Evolutionary conservation across 2,113 vertebrate species (phyloP), one percentile per base, ranked within the genome.

Genomic region (Apodemus speciosus): DNA sequence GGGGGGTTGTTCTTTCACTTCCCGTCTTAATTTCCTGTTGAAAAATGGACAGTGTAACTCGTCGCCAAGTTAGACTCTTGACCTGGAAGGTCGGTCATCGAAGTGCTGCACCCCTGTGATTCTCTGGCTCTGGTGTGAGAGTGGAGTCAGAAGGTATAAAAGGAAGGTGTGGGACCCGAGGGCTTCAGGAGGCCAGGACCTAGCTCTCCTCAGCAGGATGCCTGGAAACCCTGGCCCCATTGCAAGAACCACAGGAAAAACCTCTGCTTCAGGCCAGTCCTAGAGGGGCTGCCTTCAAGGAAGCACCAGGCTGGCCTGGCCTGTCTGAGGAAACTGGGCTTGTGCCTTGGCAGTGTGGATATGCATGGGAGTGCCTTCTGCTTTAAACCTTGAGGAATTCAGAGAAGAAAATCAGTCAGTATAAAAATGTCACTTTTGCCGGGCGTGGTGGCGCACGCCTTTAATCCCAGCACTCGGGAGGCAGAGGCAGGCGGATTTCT

Each of bases 51-150:
- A n/a, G 40, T 71, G 40, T 32, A 30, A 15, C 27, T 62, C 2
- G 0, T 38, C 18, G 7, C 84, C 30, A 23, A 86, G 8, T 72
- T 4, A 18, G 0, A 2, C 18, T 6, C 38, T 27, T 27, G 53
- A 18, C 27, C 38, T 46, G 13, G 76, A 23, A 40, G 56, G 27
- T 40, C 46, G 2, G 27, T 40, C 46, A 2, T 32, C 21, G 16
- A 46, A 0, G 23, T 5, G 0, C 6, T 3, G 2, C 30, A 15
- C 43, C 1, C 2, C 43, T 16, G 32, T 25, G 76, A 3, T 10
- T 35, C 16, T 35, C 6, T 27, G 64, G 9, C 62, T 46, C 25
- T 40, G 49, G n/a, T 71, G n/a, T 38, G 21, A 4, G 66, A 32
- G 11, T 1, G 3, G 49, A 9, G 18, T 4, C 15, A 32, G 35